A percentile compares a stretch with the other conserved stretches of the same genome.
Conservation (phyloP, 2,797 vertebrate species). For the Nasua narica region DNA sequence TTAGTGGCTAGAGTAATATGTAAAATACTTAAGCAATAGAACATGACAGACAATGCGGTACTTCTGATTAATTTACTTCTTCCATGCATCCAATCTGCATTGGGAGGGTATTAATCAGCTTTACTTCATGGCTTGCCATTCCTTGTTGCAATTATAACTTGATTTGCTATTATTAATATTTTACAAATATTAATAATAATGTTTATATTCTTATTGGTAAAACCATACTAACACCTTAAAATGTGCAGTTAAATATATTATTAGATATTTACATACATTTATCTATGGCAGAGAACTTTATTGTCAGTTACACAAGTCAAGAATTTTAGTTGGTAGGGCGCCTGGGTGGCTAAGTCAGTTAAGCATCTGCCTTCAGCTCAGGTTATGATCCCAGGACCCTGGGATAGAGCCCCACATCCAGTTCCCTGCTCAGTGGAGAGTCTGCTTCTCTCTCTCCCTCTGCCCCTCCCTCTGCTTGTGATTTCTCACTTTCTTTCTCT, state of each 20-base stretch:
- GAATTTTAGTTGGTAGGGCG: not conserved
- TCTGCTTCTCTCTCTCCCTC: no score
- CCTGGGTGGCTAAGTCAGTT: no score
- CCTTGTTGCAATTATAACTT: slow-evolving; percentile 25
- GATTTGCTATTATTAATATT: slow-evolving; percentile 10
- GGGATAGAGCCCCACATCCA: no score
- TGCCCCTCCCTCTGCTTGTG: no score
- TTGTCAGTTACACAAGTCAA: not conserved
- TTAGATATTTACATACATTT: not conserved
- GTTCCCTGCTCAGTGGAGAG: no score
- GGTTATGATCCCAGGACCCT: no score
- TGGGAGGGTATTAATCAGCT: not conserved
- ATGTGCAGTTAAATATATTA: not conserved
- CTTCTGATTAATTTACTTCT: slow-evolving; percentile 26
- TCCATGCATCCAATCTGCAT: not conserved
- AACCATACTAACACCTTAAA: not conserved
- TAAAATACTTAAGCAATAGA: slow-evolving; percentile 24
- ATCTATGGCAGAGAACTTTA: not conserved
- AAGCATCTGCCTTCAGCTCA: no score
- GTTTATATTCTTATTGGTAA: slow-evolving; percentile 4
- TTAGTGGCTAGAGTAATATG: slow-evolving; percentile 1
- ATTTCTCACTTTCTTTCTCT: no score
- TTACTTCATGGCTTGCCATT: not conserved
- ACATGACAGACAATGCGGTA: not conserved
- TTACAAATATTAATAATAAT: not conserved